Base-by-base conservation (phyloP, 2,797 vertebrate species). In the Hydrocynus forskahlii region DNA sequence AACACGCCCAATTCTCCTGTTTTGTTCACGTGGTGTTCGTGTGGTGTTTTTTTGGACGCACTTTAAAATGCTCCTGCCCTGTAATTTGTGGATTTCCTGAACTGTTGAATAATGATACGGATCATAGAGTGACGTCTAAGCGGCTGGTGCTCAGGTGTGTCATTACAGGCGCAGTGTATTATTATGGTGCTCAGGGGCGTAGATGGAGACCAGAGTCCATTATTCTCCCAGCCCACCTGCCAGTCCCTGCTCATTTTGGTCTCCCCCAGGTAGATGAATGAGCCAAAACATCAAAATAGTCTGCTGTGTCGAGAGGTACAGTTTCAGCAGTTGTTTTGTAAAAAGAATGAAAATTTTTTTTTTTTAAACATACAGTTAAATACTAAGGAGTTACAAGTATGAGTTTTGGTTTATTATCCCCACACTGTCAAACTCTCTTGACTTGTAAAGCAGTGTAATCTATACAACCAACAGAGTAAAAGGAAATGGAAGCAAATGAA, bases 51-150 rank as follows among this genome's bases (percentile, higher is more conserved):
- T 64, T 23, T 35, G 35, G 35, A 7, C 13, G 50, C 69, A 29
- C 60, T 59, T 68, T 52, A 35, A 68, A 45, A 45, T 17, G 50
- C 66, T 84, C 75, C 75, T 80, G 59, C 45, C 8, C 75, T 83
- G 84, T 43, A 59, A 81, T 87, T 87, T 84, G 82, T 78, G 82
- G 84, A 81, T 85, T 87, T 87, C 86, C 84, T 84, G 70, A 84
- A 81, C 52, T 75, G 75, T 57, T 25, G 45, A 43, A 81, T 62
- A 81, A 85, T 85, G 23, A 83, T 38, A 73, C 14, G 80, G 86
- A 78, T 85, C 78, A 54, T 40, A 7, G 68, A 71, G 52, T 83
- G 82, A 83, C 57, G 84, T 85, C 77, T 79, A 54, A 77, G 84
- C 64, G 85, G 83, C 78, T 40, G 74, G 62, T 48, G 57, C 43